These are phyloP conservation scores for Mythimna lalbum DNA, from an alignment of 2,888 invertebrate genomes.

Conservation along the genomic window DNA sequence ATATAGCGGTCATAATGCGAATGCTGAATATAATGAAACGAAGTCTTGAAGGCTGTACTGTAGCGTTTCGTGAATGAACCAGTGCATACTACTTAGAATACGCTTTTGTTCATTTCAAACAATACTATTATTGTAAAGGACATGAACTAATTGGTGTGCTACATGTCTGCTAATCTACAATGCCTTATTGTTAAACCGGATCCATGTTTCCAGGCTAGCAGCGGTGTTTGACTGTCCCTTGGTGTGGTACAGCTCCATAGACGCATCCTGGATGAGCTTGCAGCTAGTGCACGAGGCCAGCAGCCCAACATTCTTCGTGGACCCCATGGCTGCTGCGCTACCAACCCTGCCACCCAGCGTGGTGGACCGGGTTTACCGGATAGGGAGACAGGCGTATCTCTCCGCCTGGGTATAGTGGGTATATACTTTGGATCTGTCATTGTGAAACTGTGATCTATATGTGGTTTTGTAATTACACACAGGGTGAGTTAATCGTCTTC, in stretches of 20 bases:
- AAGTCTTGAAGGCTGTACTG: not conserved
- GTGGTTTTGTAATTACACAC: too few relatives aligned
- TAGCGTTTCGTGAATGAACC: not conserved
- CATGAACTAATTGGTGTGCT: not conserved
- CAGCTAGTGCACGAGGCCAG: slow-evolving; percentile 73
- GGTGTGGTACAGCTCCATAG: slow-evolving; percentile 76
- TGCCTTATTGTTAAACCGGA: not conserved
- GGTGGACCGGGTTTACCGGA: slow-evolving; percentile 65
- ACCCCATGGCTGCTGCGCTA: slow-evolving; percentile 55
- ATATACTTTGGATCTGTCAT: slow-evolving; percentile 29
- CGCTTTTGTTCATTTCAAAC: not conserved
- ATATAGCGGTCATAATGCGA: not conserved
- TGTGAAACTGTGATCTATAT: too few relatives aligned
- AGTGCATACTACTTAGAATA: not conserved
- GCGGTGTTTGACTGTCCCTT: slow-evolving; percentile 76
- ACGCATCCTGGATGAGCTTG: slow-evolving; percentile 73
- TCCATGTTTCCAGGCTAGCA: slow-evolving; percentile 66
- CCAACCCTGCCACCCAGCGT: slow-evolving; percentile 62
- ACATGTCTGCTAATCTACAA: not conserved
- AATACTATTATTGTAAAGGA: not conserved
- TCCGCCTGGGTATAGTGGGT: slow-evolving; percentile 74
- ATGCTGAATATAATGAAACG: not conserved
- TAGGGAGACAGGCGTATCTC: slow-evolving; percentile 70
- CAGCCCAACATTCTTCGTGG: slow-evolving; percentile 69
- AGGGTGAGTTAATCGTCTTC: too few relatives aligned